Percentiles rank a stretch among this genome's conserved stretches.
These are phyloP conservation scores for Propithecus perrieri DNA, from an alignment of 2,797 vertebrate species.

Conservation along the genomic window DNA sequence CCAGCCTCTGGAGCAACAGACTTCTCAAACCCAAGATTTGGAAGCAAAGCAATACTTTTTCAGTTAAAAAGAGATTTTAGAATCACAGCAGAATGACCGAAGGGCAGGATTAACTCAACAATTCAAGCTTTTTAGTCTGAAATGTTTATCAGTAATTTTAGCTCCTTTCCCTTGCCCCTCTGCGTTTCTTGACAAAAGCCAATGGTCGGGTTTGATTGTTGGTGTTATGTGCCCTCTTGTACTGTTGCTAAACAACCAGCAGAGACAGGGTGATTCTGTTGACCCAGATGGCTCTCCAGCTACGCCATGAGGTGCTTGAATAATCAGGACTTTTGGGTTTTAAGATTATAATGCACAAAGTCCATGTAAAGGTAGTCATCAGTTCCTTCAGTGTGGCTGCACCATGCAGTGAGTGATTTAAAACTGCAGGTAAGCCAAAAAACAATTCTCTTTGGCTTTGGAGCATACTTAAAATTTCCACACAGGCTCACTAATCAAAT, in stretches of 20 bases:
- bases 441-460: neutral
- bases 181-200: neutral
- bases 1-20: neutral
- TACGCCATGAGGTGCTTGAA: neutral
- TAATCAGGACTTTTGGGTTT: neutral
- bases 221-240: neutral
- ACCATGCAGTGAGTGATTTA: neutral
- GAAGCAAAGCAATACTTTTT: neutral
- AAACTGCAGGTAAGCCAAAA: neutral
- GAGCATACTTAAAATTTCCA: constrained; percentile 22
- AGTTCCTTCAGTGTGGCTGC: neutral
- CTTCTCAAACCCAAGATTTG: neutral
- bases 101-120: neutral
- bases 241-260: neutral
- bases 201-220: neutral
- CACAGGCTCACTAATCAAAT: neutral
- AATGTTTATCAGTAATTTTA: neutral
- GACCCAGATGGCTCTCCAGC: neutral
- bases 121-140: neutral
- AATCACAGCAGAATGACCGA: neutral
- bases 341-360: neutral
- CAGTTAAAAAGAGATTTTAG: neutral
- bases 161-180: neutral
- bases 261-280: neutral
- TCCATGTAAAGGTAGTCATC: neutral